Base-by-base conservation (phyloP, 2,888 invertebrate species). In the Xylota sylvarum region DNA sequence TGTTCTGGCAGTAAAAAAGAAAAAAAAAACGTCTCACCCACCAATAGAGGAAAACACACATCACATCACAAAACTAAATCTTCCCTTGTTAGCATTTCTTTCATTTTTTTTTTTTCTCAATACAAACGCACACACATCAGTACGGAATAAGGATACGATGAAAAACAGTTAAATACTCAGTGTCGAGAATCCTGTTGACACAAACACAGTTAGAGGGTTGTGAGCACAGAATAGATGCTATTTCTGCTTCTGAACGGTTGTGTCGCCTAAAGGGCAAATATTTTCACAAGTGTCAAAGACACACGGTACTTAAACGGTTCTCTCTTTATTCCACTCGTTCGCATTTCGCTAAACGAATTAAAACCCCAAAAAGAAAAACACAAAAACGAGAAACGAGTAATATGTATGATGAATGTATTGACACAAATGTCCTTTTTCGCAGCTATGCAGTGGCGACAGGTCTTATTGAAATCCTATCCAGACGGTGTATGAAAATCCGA, bases 361-460 rank as follows among this genome's bases (percentile, higher is more conserved):
- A 81, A 86, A 67, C 64, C 58, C 40, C 14, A 72, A 69, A 48
- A 27, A 77, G 27, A 64, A 56, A 72, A 14, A 62, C 10, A 40
- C 19, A 74, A 9, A 37, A 48, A 12, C n/a, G n/a, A n/a, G n/a
- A 12, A 62, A 19, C 43, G n/a, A n/a, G n/a, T n/a, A n/a, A 46
- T 32, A 19, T n/a, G n/a, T 3, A 30, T n/a, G 14, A 17, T 14
- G 30, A 17, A 17, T 58, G n/a, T 88, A 80, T 89, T 88, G 87
- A 88, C 88, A 89, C 88, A 89, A 88, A 88, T 89, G 88, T 88
- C 77, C 86, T 82, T 88, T 67, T 70, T 91, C 90, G 12, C 94
- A 97, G 97, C 91, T 97, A 96, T 91, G 94, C 96, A 17, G 96
- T 97, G 78, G 95, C 96, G 89, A 95, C 96, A 60, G 97, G 97